Conservation (phyloP, 1,140 invertebrate species). For the Vollenhovia emeryi region DNA sequence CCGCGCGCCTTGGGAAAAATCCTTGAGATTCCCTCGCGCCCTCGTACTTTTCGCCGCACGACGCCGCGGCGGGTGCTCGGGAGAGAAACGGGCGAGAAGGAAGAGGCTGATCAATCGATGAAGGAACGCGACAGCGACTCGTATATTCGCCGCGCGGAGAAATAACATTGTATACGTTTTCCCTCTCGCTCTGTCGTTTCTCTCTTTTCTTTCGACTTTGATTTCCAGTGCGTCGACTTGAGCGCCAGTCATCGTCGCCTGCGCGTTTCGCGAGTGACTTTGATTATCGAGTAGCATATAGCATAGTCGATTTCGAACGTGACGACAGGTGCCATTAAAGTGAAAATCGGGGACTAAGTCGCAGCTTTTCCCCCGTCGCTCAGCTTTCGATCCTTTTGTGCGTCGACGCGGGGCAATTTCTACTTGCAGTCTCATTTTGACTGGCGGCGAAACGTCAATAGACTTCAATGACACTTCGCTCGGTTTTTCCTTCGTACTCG, state of each 20-base stretch:
- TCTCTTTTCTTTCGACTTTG: background rate
- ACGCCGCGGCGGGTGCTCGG: background rate
- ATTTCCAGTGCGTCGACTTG: background rate
- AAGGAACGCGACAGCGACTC: background rate
- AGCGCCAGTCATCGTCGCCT: slow-evolving; percentile 1
- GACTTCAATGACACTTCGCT: background rate
- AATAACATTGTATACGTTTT: background rate
- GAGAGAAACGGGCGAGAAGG: background rate
- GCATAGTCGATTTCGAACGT: slow-evolving; percentile 21
- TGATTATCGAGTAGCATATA: background rate
- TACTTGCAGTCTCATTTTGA: background rate
- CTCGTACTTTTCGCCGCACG: background rate
- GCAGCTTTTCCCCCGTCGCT: background rate
- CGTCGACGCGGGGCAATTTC: background rate
- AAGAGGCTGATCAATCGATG: slow-evolving; percentile 4
- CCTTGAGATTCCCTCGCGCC: background rate
- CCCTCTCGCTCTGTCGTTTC: background rate
- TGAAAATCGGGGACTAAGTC: background rate
- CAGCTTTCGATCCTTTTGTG: background rate
- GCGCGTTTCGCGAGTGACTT: slow-evolving; percentile 3
- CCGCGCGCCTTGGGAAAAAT: background rate
- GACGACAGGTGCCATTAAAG: background rate
- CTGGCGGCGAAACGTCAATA: background rate
- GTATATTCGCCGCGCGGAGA: background rate
- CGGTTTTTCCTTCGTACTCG: background rate